Conservation (phyloP, 2,113 vertebrate species). For the Myotis brandtii region DNA sequence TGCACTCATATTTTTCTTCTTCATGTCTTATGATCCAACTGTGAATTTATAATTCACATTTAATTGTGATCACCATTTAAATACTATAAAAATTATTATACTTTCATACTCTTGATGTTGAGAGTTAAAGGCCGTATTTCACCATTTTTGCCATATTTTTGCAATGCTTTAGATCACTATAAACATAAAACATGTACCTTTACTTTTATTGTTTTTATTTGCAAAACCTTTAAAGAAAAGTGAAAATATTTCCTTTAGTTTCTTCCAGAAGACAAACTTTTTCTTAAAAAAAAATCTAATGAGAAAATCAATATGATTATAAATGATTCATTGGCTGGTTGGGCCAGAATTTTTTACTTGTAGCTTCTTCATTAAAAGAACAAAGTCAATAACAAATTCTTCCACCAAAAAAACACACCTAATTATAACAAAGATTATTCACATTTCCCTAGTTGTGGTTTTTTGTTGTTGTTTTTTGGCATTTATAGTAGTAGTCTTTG, state of each 20-base stretch:
- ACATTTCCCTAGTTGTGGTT: background rate
- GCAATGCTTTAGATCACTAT: background rate
- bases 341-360: background rate
- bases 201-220: background rate
- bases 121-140: background rate
- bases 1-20: background rate
- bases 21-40: background rate
- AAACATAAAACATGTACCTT: background rate
- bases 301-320: conserved; percentile 1
- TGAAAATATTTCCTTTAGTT: background rate
- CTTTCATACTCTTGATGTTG: background rate
- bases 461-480: background rate
- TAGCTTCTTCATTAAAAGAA: background rate
- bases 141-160: background rate
- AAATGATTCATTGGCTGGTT: conserved; percentile 4
- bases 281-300: background rate
- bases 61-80: background rate
- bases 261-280: background rate
- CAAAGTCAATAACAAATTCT: background rate
- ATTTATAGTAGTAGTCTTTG: background rate
- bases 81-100: background rate
- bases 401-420: background rate
- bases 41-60: background rate
- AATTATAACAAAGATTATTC: background rate
- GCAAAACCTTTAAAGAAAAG: background rate